Conservation (phyloP, 2,797 vertebrate species). For the Sardinella longiceps region DNA sequence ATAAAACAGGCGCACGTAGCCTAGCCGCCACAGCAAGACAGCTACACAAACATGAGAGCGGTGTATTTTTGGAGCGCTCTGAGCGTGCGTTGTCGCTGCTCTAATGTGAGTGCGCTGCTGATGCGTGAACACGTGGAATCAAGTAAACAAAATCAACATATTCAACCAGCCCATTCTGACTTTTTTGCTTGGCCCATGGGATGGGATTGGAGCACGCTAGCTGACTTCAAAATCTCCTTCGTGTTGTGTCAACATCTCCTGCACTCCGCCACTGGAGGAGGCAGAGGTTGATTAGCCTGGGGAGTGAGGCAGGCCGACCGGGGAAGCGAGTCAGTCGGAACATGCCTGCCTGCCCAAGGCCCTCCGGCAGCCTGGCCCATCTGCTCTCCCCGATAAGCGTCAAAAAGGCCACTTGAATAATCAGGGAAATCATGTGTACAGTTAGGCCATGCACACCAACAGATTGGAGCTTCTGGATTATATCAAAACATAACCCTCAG, state of each 20-base stretch:
- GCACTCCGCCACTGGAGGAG: background rate
- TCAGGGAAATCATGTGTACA: background rate
- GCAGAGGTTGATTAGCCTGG: constrained; percentile 40
- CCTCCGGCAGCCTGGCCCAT: constrained; percentile 30
- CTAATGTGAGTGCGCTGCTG: background rate
- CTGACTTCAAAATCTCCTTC: background rate
- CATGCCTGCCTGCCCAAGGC: background rate
- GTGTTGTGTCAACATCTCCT: background rate
- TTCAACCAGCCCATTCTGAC: background rate
- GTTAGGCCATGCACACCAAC: background rate
- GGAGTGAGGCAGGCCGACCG: constrained; percentile 21
- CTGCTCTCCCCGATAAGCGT: constrained; percentile 20
- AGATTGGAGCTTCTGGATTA: background rate
- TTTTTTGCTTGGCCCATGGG: background rate
- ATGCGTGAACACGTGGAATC: background rate
- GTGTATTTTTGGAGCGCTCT: background rate
- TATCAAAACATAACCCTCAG: background rate
- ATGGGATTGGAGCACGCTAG: background rate
- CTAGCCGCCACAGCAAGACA: background rate
- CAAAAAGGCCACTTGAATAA: constrained; percentile 13
- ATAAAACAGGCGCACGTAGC: background rate
- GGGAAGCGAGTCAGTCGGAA: constrained; percentile 28
- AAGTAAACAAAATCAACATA: background rate
- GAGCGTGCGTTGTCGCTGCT: background rate
- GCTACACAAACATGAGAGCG: background rate